Evolutionary conservation across 2,113 vertebrate species (phyloP), one percentile per base, ranked within the genome.

Genomic region (Hylia prasina): DNA sequence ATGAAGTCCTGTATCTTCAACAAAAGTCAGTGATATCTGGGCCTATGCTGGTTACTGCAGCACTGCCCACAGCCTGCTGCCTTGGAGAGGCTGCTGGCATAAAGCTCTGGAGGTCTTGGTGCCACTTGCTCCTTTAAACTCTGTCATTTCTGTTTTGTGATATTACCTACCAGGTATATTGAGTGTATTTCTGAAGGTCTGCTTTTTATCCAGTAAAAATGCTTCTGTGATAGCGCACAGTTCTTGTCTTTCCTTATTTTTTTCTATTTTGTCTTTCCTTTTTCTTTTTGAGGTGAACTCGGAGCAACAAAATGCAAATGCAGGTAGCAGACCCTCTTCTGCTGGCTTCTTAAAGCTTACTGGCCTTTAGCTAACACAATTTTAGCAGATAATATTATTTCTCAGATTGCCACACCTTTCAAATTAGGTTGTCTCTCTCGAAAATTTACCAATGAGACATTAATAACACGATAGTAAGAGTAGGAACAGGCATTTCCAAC

Each of bases 21-120:
- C 42, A 30, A 47, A 90, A 90, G 50, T 35, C n/a, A 51, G 23
- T 19, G 45, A 51, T 84, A 87, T 63, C 16, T 47, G 66, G 27
- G 18, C 5, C 58, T 40, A 2, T 47, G 51, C 33, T 0, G 0
- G 20, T 72, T 79, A 7, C 50, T 54, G n/a, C 0, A 0, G 37
- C 60, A n/a, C 27, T 57, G 28, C 33, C 13, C 7, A 2, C 44
- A 13, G 15, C 16, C 39, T 54, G 19, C 4, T 14, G n/a, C 16
- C 31, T 50, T 54, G 15, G n/a, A 61, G 15, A 9, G 9, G 39
- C 35, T 33, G 17, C 24, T 45, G 39, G 14, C 21, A 22, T 23
- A 54, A 79, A 90, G 23, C 24, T 40, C 40, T 14, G n/a, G 21
- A 35, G 4, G 15, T 4, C 33, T 54, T 61, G 21, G 8, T 73